Conservation (phyloP, 2,888 invertebrate genomes). For the Platerodrilus igneus region DNA sequence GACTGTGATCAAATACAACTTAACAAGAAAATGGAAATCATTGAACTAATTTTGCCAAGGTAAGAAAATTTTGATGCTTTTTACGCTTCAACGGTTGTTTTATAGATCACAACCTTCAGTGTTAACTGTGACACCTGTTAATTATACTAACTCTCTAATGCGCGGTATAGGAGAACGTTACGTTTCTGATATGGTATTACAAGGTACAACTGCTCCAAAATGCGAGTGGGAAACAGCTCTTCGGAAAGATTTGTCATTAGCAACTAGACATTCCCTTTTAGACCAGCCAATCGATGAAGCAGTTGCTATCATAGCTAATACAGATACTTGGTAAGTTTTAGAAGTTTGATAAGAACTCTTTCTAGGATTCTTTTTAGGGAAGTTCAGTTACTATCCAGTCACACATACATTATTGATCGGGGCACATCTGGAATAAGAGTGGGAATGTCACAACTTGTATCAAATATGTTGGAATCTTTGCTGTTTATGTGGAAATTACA, state of each 20-base stretch:
- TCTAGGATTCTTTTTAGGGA: no score
- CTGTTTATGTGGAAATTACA: constrained; percentile 70
- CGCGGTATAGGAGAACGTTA: constrained; percentile 63
- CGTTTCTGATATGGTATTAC: constrained; percentile 71
- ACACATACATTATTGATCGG: constrained; percentile 50
- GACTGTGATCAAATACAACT: constrained; percentile 23
- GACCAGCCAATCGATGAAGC: constrained; percentile 74
- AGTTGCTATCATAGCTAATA: constrained; percentile 76
- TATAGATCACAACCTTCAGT: constrained; percentile 12
- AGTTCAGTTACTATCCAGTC: constrained; percentile 52
- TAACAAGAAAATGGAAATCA: constrained; percentile 48
- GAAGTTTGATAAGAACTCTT: constrained; percentile 4
- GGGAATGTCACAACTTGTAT: constrained; percentile 78
- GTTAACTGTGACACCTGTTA: constrained; percentile 31
- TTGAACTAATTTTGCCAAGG: constrained; percentile 59
- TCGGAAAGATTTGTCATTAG: constrained; percentile 51
- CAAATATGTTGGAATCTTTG: constrained; percentile 78
- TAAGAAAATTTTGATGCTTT: constrained; percentile 33
- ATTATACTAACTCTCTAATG: constrained; percentile 58
- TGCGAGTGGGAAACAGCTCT: constrained; percentile 56
- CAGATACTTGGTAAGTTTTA: constrained; percentile 66
- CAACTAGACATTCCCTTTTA: constrained; percentile 52
- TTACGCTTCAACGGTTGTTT: not conserved
- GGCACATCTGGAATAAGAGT: constrained; percentile 51
- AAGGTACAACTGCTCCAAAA: constrained; percentile 60